A percentile compares a stretch with the other conserved stretches of the same genome.
phyloP scores from a whole-genome alignment of 2,113 vertebrate species.

The Pelecanus crispus region DNA sequence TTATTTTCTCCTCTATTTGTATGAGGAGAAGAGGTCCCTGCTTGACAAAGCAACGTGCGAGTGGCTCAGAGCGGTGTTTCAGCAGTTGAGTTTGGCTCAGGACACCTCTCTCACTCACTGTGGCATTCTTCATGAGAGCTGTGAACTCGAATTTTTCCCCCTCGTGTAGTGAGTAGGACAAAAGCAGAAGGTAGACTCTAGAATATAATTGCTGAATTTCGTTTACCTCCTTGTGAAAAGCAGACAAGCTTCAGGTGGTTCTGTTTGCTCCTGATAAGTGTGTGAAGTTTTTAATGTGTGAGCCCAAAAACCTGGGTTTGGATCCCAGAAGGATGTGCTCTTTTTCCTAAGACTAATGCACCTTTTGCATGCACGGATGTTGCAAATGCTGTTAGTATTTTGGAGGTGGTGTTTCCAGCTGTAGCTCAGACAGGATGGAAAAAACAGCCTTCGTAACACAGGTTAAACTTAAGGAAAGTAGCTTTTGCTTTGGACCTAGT shows the following conservation, averaged over 20 bases:
- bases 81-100: not conserved
- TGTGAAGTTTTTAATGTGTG: not conserved
- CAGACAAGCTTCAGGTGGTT: not conserved
- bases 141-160: not conserved
- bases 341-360: not conserved
- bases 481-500: not conserved
- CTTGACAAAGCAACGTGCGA: fast-evolving
- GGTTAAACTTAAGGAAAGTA: not conserved
- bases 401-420: not conserved
- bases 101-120: not conserved
- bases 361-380: fast-evolving
- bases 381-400: not conserved
- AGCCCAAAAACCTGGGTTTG: not conserved
- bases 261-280: conserved; percentile 9
- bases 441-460: not conserved
- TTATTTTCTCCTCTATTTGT: not conserved
- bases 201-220: not conserved
- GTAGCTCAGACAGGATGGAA: too few species aligned
- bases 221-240: not conserved
- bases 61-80: not conserved
- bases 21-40: not conserved
- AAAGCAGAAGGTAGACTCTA: not conserved
- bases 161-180: fast-evolving
- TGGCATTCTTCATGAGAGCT: not conserved
- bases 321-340: not conserved